Conservation (phyloP, 2,113 vertebrate species). For the Clarias macrocephalus region DNA sequence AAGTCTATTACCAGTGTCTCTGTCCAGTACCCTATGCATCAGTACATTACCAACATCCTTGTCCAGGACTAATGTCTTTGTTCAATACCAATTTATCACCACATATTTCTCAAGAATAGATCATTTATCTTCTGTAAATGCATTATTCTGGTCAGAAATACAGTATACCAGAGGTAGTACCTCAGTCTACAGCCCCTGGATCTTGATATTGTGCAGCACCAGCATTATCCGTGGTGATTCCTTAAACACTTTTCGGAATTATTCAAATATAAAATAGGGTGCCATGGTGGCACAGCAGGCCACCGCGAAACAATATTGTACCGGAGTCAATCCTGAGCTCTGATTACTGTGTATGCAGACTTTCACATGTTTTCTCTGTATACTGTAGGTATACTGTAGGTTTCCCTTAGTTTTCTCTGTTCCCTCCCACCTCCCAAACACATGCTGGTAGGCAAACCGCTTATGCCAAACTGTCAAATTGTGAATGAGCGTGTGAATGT, state of each 20-base stretch:
- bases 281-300: neutral
- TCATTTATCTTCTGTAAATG: too few species aligned
- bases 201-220: neutral
- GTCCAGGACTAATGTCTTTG: neutral
- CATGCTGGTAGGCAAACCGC: neutral
- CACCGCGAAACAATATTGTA: too few species aligned
- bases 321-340: neutral
- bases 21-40: neutral
- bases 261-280: neutral
- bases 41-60: neutral
- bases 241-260: neutral
- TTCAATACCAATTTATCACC: neutral
- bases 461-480: neutral
- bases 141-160: neutral
- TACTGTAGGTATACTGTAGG: too few species aligned
- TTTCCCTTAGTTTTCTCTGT: neutral
- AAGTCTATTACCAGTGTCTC: neutral
- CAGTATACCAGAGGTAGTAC: neutral
- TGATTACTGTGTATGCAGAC: neutral
- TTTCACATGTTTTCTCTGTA: neutral
- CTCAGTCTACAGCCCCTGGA: neutral
- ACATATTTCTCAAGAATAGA: too few species aligned
- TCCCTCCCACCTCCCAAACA: neutral
- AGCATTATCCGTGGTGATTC: neutral
- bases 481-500: neutral